Evolutionary conservation across 2,888 invertebrate species (phyloP), one percentile per base, ranked within the genome.

Genomic region (Plebejus argus): DNA sequence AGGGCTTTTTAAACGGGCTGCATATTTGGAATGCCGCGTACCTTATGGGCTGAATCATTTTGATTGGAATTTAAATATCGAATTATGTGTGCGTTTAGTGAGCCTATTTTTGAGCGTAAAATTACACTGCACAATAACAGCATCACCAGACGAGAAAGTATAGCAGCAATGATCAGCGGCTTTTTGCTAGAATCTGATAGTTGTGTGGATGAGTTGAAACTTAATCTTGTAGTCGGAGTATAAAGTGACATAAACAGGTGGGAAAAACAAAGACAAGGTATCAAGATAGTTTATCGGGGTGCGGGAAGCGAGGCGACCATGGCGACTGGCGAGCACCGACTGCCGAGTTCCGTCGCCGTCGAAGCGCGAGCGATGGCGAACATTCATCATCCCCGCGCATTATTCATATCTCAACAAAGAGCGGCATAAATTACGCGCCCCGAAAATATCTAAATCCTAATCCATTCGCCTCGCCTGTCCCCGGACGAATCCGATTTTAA

Each of bases 381-480:
- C 86, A 89, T 89, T 86, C 87, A 90, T 89, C 89, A 87, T 85
- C 84, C 86, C 85, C 87, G 84, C 88, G 88, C 90, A 90, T 92
- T 91, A 92, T 92, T 93, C 93, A 93, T 93, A 93, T 91, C 91
- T 89, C 90, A 88, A 92, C 91, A 91, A 91, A 91, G 92, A 90
- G 88, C 86, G 85, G 90, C 90, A 93, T 93, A 93, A 91, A 93
- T 93, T 91, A 93, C 89, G 87, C 88, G 91, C 82, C 87, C 91
- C 91, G 88, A 93, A 92, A 92, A 93, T 93, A 93, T 92, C 92
- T 91, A 93, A 93, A 90, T 91, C 91, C 91, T 93, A 93, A 94
- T 93, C 92, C 93, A 92, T 93, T 93, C 91, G 92, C 85, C 87
- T 86, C 92, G 93, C 87, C 85, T 91, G 93, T 93, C 93, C 88